A percentile compares a stretch with the other conserved stretches of the same genome.
Evolutionary conservation across 92 coral and sea anemone species (phyloP).

Genomic region (Galaxea fascicularis): DNA sequence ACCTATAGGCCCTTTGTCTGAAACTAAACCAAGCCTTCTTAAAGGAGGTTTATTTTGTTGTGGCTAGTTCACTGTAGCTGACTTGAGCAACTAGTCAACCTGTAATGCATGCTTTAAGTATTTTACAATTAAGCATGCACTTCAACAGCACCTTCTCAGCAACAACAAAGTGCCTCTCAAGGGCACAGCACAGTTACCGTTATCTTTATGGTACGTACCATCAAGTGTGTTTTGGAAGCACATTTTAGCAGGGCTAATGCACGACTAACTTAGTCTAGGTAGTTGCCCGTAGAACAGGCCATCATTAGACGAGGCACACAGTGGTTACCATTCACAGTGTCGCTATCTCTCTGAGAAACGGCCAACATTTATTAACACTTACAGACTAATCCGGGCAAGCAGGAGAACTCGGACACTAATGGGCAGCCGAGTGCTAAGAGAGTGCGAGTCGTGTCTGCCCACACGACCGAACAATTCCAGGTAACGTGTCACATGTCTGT

Average conservation of each 20-base stretch:
- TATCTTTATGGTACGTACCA: background rate
- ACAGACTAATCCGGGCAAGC: slow-evolving; percentile 96
- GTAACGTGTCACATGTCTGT: slow-evolving; percentile 61
- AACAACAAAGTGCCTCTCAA: background rate
- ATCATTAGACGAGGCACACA: slow-evolving; percentile 54
- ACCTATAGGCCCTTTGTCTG: too few species aligned
- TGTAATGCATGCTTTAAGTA: background rate
- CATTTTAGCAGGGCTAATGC: background rate
- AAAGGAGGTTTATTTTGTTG: background rate
- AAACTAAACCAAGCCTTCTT: background rate
- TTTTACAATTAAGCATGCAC: background rate
- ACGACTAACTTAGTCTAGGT: background rate
- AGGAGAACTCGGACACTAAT: slow-evolving; percentile 88
- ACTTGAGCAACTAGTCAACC: too few species aligned
- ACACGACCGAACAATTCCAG: slow-evolving; percentile 92
- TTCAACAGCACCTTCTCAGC: background rate
- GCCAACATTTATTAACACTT: slow-evolving; percentile 63
- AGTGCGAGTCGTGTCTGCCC: slow-evolving; percentile 87
- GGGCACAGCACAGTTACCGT: background rate
- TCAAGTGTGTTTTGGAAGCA: background rate
- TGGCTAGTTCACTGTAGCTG: too few species aligned
- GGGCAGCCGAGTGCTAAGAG: slow-evolving; percentile 96
- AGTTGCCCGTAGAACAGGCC: slow-evolving; percentile 24
- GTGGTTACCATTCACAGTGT: slow-evolving; percentile 39
- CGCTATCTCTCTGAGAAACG: slow-evolving; percentile 49